A percentile compares a stretch with the other conserved stretches of the same genome.
These are phyloP conservation scores for Sarotherodon lohbergeri DNA, from an alignment of 2,113 vertebrate genomes.

Conservation along the genomic window DNA sequence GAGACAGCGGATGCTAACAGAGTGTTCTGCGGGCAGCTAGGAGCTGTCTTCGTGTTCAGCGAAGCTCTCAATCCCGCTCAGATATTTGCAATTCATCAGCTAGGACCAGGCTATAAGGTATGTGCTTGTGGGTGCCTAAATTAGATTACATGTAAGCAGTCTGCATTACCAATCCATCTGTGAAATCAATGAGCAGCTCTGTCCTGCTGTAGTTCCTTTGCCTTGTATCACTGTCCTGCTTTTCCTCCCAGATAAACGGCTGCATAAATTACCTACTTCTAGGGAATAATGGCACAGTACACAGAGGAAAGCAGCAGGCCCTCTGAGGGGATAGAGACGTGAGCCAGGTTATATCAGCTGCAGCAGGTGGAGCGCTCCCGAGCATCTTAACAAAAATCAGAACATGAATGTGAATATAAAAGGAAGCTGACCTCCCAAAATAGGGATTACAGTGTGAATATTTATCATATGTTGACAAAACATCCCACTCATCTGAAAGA, in stretches of 20 bases:
- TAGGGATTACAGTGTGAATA: neutral
- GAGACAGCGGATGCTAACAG: conserved; percentile 95
- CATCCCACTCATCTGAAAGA: neutral
- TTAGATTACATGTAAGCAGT: conserved; percentile 37
- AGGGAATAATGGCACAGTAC: conserved; percentile 29
- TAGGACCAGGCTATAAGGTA: conserved; percentile 97
- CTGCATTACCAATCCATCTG: conserved; percentile 37
- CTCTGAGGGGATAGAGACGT: conserved; percentile 1
- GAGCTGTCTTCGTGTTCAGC: conserved; percentile 92
- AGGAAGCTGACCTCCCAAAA: conserved; percentile 11
- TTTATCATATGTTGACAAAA: neutral
- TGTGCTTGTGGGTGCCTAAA: conserved; percentile 40
- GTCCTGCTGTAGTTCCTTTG: neutral
- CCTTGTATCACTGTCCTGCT: conserved; percentile 2
- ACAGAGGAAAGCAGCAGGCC: neutral
- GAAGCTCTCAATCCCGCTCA: conserved; percentile 96
- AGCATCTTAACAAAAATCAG: neutral
- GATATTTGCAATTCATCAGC: conserved; percentile 97
- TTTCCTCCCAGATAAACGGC: conserved; percentile 40
- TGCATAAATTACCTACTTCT: conserved; percentile 45
- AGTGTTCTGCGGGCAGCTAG: conserved; percentile 95
- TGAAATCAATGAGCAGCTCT: conserved; percentile 30
- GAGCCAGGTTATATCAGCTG: conserved; percentile 37
- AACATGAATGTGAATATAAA: neutral
- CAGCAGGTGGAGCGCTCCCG: conserved; percentile 22